These are phyloP conservation scores for Ophiodon elongatus DNA, from an alignment of 2,113 vertebrate genomes.

Conservation along the genomic window DNA sequence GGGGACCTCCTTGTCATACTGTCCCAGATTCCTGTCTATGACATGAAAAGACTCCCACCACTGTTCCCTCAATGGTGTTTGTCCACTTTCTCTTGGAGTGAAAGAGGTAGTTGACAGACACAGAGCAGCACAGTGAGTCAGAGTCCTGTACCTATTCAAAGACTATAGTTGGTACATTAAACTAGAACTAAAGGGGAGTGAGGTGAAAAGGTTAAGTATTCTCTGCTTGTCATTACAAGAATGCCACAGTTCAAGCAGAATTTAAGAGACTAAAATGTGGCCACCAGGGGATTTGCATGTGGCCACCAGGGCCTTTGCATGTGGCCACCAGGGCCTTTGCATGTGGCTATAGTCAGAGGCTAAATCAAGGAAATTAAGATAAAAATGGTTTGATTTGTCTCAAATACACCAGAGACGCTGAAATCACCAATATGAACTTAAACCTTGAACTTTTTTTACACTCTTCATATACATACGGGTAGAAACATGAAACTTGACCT, in stretches of 20 bases:
- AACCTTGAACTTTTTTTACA: background rate
- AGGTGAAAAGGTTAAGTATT: constrained; percentile 35
- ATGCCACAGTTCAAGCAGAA: constrained; percentile 15
- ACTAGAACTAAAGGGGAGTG: constrained; percentile 32
- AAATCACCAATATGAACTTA: background rate
- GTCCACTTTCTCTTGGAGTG: constrained; percentile 46
- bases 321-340: constrained; percentile 2
- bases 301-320: background rate
- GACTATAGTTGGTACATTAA: constrained; percentile 9
- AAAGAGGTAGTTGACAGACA: constrained; percentile 44
- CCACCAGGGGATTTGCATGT: too few species aligned
- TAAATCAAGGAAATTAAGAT: background rate
- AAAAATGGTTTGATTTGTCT: background rate
- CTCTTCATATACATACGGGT: background rate
- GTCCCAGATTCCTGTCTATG: constrained; percentile 36
- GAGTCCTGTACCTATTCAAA: constrained; percentile 32
- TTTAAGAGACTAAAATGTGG: background rate
- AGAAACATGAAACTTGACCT: background rate
- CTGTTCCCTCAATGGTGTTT: constrained; percentile 52
- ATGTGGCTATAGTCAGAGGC: background rate
- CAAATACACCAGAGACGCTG: background rate
- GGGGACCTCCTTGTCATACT: constrained; percentile 16
- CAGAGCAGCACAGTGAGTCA: constrained; percentile 50
- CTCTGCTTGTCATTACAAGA: constrained; percentile 27
- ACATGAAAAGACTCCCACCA: constrained; percentile 58